A percentile compares a stretch with the other conserved stretches of the same genome.
Evolutionary conservation across 2,113 vertebrate genomes (phyloP).

Genomic region (Numenius arquata): DNA sequence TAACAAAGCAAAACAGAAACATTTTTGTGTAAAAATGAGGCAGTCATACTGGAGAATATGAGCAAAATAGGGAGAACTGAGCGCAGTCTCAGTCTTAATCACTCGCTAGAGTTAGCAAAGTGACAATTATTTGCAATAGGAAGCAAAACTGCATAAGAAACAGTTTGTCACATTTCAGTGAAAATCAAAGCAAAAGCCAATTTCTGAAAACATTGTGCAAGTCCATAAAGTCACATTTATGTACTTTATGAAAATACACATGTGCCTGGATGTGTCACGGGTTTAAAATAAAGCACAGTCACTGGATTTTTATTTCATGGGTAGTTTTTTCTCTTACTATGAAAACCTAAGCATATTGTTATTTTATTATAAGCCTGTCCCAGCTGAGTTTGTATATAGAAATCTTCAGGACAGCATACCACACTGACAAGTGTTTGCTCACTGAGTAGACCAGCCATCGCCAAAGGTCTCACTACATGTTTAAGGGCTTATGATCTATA

Average conservation of each 20-base stretch:
- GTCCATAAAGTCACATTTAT: neutral
- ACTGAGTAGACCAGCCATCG: neutral
- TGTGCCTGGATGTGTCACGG: neutral
- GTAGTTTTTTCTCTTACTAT: neutral
- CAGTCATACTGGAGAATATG: neutral
- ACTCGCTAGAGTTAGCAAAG: neutral
- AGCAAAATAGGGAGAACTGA: neutral
- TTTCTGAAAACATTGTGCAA: neutral
- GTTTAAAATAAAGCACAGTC: neutral
- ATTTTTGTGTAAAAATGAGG: conserved; percentile 4
- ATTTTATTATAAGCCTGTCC: neutral
- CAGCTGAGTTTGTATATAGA: neutral
- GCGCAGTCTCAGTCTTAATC: neutral
- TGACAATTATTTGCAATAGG: conserved; percentile 12
- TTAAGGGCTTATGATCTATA: neutral
- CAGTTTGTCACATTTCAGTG: conserved; percentile 10
- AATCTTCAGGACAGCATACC: fast-evolving
- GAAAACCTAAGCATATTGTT: neutral
- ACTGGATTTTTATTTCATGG: neutral
- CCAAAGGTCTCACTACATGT: neutral
- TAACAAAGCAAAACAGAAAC: conserved; percentile 7
- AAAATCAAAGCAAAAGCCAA: conserved; percentile 21
- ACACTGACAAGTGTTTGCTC: neutral
- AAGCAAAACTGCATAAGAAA: neutral
- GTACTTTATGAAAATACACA: neutral